Percentiles rank a stretch among this genome's conserved stretches.
These are phyloP conservation scores for Girardinus metallicus DNA, from an alignment of 2,797 vertebrate species.

Conservation along the genomic window DNA sequence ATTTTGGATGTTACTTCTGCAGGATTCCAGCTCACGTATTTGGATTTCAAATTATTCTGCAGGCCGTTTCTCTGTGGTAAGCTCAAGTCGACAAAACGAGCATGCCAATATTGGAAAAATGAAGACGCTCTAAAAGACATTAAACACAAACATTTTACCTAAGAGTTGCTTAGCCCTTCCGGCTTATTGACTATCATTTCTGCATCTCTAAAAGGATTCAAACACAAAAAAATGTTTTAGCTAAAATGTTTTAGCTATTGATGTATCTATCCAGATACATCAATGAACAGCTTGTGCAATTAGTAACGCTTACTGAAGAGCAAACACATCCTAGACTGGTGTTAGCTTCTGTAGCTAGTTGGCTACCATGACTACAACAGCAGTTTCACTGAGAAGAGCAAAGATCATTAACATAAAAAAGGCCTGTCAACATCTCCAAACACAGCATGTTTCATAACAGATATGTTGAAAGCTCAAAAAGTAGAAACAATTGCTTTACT, in stretches of 20 bases:
- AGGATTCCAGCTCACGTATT: background rate
- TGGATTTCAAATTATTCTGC: constrained; percentile 10
- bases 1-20: constrained; percentile 10
- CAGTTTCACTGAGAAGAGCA: background rate
- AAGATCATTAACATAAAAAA: background rate
- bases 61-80: background rate
- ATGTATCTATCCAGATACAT: background rate
- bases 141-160: background rate
- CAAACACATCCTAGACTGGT: background rate
- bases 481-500: background rate
- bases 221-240: background rate
- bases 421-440: background rate
- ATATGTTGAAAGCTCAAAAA: background rate
- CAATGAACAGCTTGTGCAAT: background rate
- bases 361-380: background rate
- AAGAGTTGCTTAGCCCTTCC: too few species aligned
- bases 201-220: background rate
- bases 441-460: background rate
- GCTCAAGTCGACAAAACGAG: background rate
- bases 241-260: background rate
- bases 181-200: background rate
- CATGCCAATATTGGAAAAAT: background rate
- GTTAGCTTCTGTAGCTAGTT: background rate
- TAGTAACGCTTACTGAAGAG: background rate
- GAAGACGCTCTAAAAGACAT: background rate